Evolutionary conservation across 2,888 invertebrate species (phyloP), one percentile per base, ranked within the genome.

Genomic region (Chloroclystis v-ata): DNA sequence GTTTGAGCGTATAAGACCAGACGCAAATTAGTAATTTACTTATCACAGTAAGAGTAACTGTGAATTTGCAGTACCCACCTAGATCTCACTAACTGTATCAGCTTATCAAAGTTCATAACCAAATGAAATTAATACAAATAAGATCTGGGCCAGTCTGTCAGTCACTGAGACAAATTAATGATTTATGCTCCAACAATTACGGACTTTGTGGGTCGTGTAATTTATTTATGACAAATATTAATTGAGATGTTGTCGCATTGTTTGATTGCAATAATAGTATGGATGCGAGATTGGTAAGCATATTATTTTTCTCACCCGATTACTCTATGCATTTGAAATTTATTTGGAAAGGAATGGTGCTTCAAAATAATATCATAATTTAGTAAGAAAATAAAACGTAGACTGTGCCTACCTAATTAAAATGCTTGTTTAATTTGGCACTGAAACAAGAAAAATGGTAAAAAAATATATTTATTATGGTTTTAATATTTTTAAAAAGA

Each of bases 161-260:
- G 38, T 43, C 38, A 38, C 42, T 44, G 43, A 29, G 47, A 49
- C 53, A 49, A 49, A 53, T 53, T 49, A 53, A 49, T 49, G 37
- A 49, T 42, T 43, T 38, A 42, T 44, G 35, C 28, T 33, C 20
- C 37, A 14, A 33, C 45, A 37, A 45, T 47, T 38, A 41, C 43
- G 35, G 29, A 41, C 42, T 47, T 41, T 47, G 44, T 47, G 28
- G 20, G 33, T 29, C 37, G 38, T 44, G 43, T 42, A 44, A 49
- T 41, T 47, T 44, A 47, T 47, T 47, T 44, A 47, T 47, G 14
- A 44, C 28, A 38, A 46, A 33, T 11, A 35, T 10, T 35, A 24
- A 35, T 16, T 26, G 20, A 20, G 5, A 20, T 5, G 20, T 5
- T 20, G 9, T 9, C 8, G 8, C 26, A 6, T 26, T 26, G 9